phyloP scores from a whole-genome alignment of 1,140 invertebrate species.

The Lasioglossum albipes region DNA sequence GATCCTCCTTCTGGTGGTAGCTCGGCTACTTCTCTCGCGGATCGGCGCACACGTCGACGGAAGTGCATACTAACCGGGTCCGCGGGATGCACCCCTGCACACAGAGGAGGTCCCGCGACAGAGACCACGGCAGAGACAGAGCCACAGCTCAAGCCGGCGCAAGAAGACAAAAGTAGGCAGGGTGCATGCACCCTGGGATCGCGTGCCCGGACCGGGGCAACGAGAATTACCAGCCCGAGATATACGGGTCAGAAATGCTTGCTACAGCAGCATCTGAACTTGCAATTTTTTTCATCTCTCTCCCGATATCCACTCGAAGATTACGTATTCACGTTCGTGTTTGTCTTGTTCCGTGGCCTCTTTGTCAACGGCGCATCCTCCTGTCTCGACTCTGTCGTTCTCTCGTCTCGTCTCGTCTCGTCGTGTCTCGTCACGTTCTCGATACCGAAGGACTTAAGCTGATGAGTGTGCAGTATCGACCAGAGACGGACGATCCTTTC shows the following conservation, averaged over 20 bases:
- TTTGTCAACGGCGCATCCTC: neutral
- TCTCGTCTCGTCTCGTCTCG: neutral
- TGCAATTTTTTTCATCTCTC: slow-evolving; percentile 77
- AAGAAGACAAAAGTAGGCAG: slow-evolving; percentile 54
- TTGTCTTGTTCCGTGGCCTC: neutral
- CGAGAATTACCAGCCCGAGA: slow-evolving; percentile 68
- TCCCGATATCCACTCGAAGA: slow-evolving; percentile 61
- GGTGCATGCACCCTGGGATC: slow-evolving; percentile 15
- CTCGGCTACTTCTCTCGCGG: slow-evolving; percentile 59
- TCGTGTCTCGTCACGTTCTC: neutral
- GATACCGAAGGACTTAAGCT: slow-evolving; percentile 5
- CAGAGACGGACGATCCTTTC: slow-evolving; percentile 20
- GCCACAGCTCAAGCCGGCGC: slow-evolving; percentile 13
- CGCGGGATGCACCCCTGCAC: slow-evolving; percentile 65
- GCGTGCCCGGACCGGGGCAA: slow-evolving; percentile 59
- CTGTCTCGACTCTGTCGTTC: too few relatives aligned
- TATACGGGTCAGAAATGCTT: slow-evolving; percentile 78
- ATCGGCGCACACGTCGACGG: slow-evolving; percentile 68
- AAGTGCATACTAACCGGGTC: slow-evolving; percentile 63
- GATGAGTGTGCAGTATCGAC: neutral
- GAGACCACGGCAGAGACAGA: slow-evolving; percentile 9
- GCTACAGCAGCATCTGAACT: slow-evolving; percentile 74
- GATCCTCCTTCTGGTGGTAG: slow-evolving; percentile 51
- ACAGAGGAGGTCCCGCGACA: slow-evolving; percentile 37
- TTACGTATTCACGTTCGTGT: slow-evolving; percentile 23